Percentiles rank a stretch among this genome's conserved stretches.
Evolutionary conservation across 2,113 vertebrate genomes (phyloP).

Genomic region (Siniperca chuatsi): DNA sequence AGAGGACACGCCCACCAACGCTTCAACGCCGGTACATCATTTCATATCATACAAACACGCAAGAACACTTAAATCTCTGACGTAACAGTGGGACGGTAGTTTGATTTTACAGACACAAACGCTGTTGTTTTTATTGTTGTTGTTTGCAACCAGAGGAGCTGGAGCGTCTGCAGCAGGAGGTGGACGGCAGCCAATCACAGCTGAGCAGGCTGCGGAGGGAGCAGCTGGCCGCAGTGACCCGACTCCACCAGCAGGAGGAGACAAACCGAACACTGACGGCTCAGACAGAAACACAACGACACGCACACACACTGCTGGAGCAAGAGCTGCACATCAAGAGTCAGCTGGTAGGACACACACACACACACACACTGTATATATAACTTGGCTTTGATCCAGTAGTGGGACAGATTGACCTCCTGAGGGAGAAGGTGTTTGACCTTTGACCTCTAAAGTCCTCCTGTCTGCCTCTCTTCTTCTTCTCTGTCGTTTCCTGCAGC

Average conservation of each 20-base stretch:
- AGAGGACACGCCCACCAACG: conserved; percentile 83
- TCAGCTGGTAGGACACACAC: conserved; percentile 26
- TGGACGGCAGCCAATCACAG: conserved; percentile 33
- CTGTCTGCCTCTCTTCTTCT: background rate
- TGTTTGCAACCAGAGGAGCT: conserved; percentile 22
- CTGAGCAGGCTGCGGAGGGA: conserved; percentile 11
- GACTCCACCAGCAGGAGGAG: conserved; percentile 29
- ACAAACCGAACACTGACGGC: background rate
- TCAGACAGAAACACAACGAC: background rate
- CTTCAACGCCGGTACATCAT: background rate
- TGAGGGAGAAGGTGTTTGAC: background rate
- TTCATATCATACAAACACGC: background rate
- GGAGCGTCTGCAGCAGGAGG: conserved; percentile 10
- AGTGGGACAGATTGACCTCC: background rate
- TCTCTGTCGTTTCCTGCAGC: background rate
- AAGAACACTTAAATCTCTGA: background rate
- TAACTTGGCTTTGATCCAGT: too few relatives aligned
- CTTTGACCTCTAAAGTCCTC: background rate
- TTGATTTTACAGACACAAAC: background rate
- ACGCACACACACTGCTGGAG: conserved; percentile 19
- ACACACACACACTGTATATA: background rate
- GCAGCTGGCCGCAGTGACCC: background rate
- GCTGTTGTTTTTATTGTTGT: background rate
- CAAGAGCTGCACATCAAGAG: conserved; percentile 22
- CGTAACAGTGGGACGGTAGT: background rate